Evolutionary conservation across 2,888 invertebrate species (phyloP).

Genomic region (Dromius quadrimaculatus): DNA sequence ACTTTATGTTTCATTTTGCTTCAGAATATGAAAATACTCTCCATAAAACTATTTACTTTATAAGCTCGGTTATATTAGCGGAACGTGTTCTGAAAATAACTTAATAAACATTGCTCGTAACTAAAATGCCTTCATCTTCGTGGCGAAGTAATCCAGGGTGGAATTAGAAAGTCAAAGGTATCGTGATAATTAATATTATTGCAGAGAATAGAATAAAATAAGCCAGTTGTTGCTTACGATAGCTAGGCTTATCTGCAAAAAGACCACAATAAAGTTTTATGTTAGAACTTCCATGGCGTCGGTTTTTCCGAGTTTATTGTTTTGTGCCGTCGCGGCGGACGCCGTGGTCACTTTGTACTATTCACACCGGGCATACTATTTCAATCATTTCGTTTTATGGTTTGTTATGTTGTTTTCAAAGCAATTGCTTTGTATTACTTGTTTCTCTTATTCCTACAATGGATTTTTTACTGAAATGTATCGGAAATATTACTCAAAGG

Average conservation of each 20-base stretch:
- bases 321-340: constrained; percentile 18
- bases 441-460: constrained; percentile 18
- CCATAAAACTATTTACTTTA: too few relatives aligned
- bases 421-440: constrained; percentile 14
- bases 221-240: constrained; percentile 42
- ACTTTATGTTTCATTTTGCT: too few relatives aligned
- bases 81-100: too few relatives aligned
- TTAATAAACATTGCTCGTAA: constrained; percentile 28
- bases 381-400: constrained; percentile 40
- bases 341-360: constrained; percentile 20
- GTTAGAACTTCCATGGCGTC: constrained; percentile 34
- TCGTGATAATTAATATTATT: constrained; percentile 40
- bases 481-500: not conserved
- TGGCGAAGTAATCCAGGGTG: constrained; percentile 16
- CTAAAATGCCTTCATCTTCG: not conserved
- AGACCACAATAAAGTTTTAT: constrained; percentile 43
- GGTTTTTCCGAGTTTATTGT: constrained; percentile 41
- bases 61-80: too few relatives aligned
- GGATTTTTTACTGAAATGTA: not conserved
- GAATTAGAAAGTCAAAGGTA: not conserved
- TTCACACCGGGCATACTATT: constrained; percentile 14
- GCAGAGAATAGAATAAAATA: constrained; percentile 33
- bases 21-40: too few relatives aligned
- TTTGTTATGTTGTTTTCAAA: constrained; percentile 28
- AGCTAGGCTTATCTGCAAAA: constrained; percentile 26